Conservation (phyloP, 2,888 invertebrate species). For the Furcula furcula region DNA sequence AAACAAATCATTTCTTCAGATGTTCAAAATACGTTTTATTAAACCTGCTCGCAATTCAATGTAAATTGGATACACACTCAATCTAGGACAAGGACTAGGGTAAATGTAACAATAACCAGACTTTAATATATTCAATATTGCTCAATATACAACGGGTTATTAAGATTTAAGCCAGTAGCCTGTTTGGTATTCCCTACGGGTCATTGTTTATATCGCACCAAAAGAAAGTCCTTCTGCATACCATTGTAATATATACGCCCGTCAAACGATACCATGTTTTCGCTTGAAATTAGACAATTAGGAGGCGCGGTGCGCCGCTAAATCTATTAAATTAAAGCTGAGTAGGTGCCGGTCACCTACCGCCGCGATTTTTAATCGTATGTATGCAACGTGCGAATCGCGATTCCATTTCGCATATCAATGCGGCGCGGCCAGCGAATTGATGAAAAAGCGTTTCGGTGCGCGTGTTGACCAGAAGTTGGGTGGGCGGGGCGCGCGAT, state of each 20-base stretch:
- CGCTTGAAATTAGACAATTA: slow-evolving; percentile 81
- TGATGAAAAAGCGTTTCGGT: slow-evolving; percentile 63
- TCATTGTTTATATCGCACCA: slow-evolving; percentile 66
- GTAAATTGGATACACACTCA: background rate
- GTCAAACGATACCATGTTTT: slow-evolving; percentile 68
- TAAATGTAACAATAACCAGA: slow-evolving; percentile 5
- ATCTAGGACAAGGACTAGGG: background rate
- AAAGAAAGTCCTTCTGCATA: slow-evolving; percentile 77
- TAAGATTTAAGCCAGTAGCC: slow-evolving; percentile 42
- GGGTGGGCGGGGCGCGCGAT: slow-evolving; percentile 44
- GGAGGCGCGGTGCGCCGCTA: slow-evolving; percentile 66
- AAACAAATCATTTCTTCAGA: no score
- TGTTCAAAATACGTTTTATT: no score
- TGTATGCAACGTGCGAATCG: slow-evolving; percentile 76
- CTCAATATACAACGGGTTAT: slow-evolving; percentile 34
- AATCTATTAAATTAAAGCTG: slow-evolving; percentile 79
- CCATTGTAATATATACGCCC: slow-evolving; percentile 72
- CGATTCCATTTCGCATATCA: slow-evolving; percentile 76
- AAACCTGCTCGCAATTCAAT: background rate
- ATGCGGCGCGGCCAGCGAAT: slow-evolving; percentile 68
- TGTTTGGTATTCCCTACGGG: slow-evolving; percentile 65
- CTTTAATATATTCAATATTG: slow-evolving; percentile 37
- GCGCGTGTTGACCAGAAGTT: slow-evolving; percentile 56
- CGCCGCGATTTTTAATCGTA: slow-evolving; percentile 79
- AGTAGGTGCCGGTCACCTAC: slow-evolving; percentile 73